A percentile compares a stretch with the other conserved stretches of the same genome.
Evolutionary conservation across 64 coral and sea anemone species (phyloP).

Genomic region (Pocillopora damicornis): DNA sequence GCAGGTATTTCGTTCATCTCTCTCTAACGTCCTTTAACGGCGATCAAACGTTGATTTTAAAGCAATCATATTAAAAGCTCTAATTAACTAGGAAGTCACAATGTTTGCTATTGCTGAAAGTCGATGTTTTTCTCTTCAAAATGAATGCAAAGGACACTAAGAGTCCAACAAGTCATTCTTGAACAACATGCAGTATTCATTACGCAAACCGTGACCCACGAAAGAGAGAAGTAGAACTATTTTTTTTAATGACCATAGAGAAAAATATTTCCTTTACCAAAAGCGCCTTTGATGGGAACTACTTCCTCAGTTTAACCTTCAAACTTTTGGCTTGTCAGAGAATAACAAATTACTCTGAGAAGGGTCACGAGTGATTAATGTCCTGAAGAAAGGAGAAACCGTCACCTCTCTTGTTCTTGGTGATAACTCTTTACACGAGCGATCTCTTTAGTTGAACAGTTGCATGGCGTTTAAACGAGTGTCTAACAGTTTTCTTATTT

Average conservation of each 20-base stretch:
- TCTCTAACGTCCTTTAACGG: conserved; percentile 28
- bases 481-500: no score
- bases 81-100: conserved; percentile 22
- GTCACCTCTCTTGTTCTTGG: neutral
- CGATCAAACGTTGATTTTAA: conserved; percentile 4
- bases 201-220: neutral
- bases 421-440: neutral
- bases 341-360: conserved; percentile 14
- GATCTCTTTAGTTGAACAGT: neutral
- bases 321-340: conserved; percentile 34
- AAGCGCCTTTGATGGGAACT: conserved; percentile 10
- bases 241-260: neutral
- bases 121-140: neutral
- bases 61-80: conserved; percentile 14
- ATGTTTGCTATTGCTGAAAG: neutral
- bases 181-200: neutral
- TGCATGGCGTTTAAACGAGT: neutral
- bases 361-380: conserved; percentile 39
- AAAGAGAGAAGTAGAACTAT: neutral
- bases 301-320: conserved; percentile 45
- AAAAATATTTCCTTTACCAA: neutral
- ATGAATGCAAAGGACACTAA: neutral
- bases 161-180: neutral
- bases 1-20: conserved; percentile 6
- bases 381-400: neutral